Conservation (phyloP, 2,113 vertebrate genomes). For the Eidolon helvum region DNA sequence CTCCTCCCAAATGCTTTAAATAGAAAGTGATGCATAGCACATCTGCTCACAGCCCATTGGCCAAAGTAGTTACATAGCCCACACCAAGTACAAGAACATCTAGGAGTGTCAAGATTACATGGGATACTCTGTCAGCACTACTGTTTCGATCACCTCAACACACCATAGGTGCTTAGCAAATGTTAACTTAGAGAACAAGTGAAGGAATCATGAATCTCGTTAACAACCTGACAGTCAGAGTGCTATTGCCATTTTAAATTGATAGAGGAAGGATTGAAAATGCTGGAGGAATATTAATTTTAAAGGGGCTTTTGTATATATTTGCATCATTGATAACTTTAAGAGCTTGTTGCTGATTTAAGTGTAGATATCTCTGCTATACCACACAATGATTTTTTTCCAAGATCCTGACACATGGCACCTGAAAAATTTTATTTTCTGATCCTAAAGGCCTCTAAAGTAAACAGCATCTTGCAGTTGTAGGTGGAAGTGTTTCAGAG, state of each 20-base stretch:
- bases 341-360: neutral
- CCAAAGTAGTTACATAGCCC: neutral
- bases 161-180: neutral
- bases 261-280: neutral
- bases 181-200: neutral
- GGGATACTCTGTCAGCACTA: neutral
- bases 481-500: slow-evolving; percentile 57
- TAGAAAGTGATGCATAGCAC: neutral
- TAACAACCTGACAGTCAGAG: neutral
- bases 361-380: neutral
- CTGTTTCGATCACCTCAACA: neutral
- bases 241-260: neutral
- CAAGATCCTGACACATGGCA: neutral
- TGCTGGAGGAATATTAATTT: neutral
- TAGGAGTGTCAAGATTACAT: neutral
- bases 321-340: neutral
- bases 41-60: neutral
- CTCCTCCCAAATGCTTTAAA: neutral
- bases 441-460: slow-evolving; percentile 16
- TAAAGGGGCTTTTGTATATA: neutral
- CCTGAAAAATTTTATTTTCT: slow-evolving; percentile 21
- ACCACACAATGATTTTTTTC: neutral
- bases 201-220: neutral
- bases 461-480: slow-evolving; percentile 59
- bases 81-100: neutral